Base-by-base conservation (phyloP, 2,797 vertebrate species). In the Mastacembelus armatus region DNA sequence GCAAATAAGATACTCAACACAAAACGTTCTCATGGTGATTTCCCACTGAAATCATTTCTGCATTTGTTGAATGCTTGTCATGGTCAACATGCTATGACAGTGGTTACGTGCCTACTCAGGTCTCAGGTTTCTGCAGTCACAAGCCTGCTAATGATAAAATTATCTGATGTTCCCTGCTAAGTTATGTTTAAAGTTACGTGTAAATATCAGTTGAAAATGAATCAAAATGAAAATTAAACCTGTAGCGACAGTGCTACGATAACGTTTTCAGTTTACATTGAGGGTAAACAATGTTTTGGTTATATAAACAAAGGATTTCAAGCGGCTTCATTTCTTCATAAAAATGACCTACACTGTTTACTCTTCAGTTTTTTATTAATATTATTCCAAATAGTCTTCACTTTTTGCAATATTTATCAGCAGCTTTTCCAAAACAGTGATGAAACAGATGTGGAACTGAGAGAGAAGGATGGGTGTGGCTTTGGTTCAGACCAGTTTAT, bases 401-500 rank as follows among this genome's bases (percentile, higher is more conserved):
- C 32, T 21, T 59, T 57, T 14, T 71, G 54, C 42, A 65, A 21
- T 55, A 64, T 65, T 67, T 40, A 60, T 49, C 2, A 11, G 10
- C 35, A 18, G 57, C 40, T 29, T 18, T 36, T 21, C 40, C 59
- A 27, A 29, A 27, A 36, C 21, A 33, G 11, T 48, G 58, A 49
- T 26, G 29, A 63, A 63, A 60, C 54, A 39, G 39, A 66, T 56
- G 71, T 59, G 48, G 30, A 43, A 7, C 18, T 3, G 45, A 70
- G 58, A 21, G 30, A 33, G 36, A 38, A 1, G 4, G 19, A 66
- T 3, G 61, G 62, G 38, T 1, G 52, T 16, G 12, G 59, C 24
- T 36, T 11, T 0, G 9, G 5, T 7, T 63, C 26, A 10, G 43
- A 45, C 15, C 21, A 11, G 22, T 40, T 81, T 43, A 68, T 58